phyloP scores from a whole-genome alignment of 2,797 vertebrate species.

The Lepilemur ruficaudatus region DNA sequence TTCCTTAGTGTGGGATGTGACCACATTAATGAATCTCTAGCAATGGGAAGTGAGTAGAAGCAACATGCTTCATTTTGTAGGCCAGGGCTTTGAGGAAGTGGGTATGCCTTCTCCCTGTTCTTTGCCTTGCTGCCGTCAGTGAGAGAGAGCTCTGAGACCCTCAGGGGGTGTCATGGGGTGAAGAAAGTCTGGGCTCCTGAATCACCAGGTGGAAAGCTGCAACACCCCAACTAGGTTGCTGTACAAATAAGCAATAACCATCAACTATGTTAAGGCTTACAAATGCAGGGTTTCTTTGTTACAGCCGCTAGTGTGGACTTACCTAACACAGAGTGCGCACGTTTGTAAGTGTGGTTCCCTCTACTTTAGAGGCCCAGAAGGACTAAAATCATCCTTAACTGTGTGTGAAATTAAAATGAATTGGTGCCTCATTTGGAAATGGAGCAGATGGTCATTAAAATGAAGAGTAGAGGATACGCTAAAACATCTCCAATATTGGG shows the following conservation, averaged over 20 bases:
- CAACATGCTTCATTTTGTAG: neutral
- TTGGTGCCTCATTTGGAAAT: conserved; percentile 45
- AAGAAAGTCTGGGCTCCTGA: neutral
- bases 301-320: neutral
- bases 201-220: neutral
- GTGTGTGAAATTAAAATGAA: conserved; percentile 57
- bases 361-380: conserved; percentile 8
- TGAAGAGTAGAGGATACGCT: neutral
- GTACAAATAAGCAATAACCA: neutral
- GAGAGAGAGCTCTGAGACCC: neutral
- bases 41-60: neutral
- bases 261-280: neutral
- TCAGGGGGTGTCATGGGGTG: rapidly evolving
- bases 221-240: neutral
- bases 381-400: neutral
- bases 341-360: neutral
- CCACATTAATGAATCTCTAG: neutral
- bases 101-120: neutral
- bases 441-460: conserved; percentile 51
- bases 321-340: neutral
- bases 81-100: neutral
- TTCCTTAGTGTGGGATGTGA: neutral
- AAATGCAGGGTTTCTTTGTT: neutral
- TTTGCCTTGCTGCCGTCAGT: neutral
- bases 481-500: neutral